Evolutionary conservation across 2,888 invertebrate species (phyloP), one percentile per base, ranked within the genome.

Genomic region (Oscheius sp.): DNA sequence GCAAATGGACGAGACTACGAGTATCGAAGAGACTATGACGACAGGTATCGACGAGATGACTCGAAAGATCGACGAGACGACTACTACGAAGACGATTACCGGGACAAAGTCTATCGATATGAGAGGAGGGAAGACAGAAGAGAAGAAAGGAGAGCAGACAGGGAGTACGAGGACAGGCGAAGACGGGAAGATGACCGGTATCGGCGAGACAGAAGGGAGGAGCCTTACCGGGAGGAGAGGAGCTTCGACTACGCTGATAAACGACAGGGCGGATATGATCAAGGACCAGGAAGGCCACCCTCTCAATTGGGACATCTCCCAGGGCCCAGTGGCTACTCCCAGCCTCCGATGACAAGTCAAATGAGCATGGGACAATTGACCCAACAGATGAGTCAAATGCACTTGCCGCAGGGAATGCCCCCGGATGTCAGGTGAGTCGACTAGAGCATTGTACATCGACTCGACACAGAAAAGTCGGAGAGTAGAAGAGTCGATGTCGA

Each of bases 361-460:
- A 27, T 35, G 52, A 21, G 18, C 23, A 55, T 55, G 63, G 53
- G 58, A 3, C 79, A 78, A n/a, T 43, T 77, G 58, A 64, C 68
- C 12, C 73, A 77, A 29, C 81, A 79, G 55, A 79, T 81, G 79
- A 66, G 66, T 13, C 78, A 78, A 56, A 74, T 79, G 76, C 75
- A 76, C 23, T 25, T 70, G 1, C 59, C 45, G n/a, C 61, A 70
- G 12, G n/a, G 21, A 23, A 69, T 69, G 69, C 69, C 25, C 13
- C 21, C 45, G 41, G 64, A 52, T 23, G 29, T 23, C 27, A 46
- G 63, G 45, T 46, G 9, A 6, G 59, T 18, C 18, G n/a, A n/a
- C n/a, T n/a, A n/a, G n/a, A n/a, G n/a, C n/a, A n/a, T n/a, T n/a
- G n/a, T n/a, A n/a, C n/a, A n/a, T n/a, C n/a, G n/a, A n/a, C n/a